Conservation (phyloP, 2,888 invertebrate species). For the Acrobasis suavella region DNA sequence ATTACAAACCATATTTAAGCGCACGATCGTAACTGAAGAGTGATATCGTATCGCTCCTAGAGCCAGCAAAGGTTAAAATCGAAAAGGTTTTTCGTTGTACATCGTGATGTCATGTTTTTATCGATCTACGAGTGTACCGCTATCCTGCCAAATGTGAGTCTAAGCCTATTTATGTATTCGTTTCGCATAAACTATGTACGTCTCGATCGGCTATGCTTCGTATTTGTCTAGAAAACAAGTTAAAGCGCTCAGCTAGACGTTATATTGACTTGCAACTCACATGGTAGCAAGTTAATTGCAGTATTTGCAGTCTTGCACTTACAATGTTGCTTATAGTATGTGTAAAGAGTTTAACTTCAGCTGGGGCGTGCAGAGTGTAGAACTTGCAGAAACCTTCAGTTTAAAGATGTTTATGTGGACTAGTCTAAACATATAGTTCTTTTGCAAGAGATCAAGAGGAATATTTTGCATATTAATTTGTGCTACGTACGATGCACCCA, state of each 20-base stretch:
- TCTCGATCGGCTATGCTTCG: not conserved
- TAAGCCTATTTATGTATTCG: not conserved
- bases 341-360: not conserved
- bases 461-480: slow-evolving; percentile 1
- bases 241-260: not conserved
- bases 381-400: not conserved
- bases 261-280: not conserved
- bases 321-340: not conserved
- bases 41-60: not conserved
- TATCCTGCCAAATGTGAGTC: not conserved
- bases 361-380: not conserved
- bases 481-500: not conserved
- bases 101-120: slow-evolving; percentile 13
- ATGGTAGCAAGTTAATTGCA: not conserved
- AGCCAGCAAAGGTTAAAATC: slow-evolving; percentile 8
- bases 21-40: not conserved
- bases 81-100: slow-evolving; percentile 2
- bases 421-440: not conserved
- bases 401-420: not conserved
- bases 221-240: not conserved
- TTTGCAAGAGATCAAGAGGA: not conserved
- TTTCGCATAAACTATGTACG: slow-evolving; percentile 3
- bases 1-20: not conserved
- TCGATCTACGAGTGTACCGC: not conserved
- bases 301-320: not conserved